Conservation (phyloP, 2,888 invertebrate genomes). For the Cinara cedri region DNA sequence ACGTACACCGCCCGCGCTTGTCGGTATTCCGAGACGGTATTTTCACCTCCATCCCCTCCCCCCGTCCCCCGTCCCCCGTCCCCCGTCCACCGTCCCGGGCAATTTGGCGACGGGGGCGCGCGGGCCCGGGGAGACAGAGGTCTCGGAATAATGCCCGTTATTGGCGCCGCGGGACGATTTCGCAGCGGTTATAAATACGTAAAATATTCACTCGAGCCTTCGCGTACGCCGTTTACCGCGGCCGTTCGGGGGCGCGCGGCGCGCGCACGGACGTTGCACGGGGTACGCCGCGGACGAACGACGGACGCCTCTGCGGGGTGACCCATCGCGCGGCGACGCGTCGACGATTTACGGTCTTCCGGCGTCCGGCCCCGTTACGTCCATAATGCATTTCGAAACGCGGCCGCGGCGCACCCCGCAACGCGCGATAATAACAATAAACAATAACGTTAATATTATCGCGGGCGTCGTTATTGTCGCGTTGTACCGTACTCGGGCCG, state of each 20-base stretch:
- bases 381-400: too few relatives aligned
- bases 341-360: constrained; percentile 27
- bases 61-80: too few relatives aligned
- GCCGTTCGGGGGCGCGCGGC: constrained; percentile 1
- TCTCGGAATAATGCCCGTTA: constrained; percentile 48
- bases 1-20: too few relatives aligned
- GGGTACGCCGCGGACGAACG: constrained; percentile 39
- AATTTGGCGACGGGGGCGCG: neutral
- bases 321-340: too few relatives aligned
- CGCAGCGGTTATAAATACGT: constrained; percentile 52
- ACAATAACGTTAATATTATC: neutral
- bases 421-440: too few relatives aligned
- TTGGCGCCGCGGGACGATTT: constrained; percentile 52
- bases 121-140: neutral
- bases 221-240: constrained; percentile 18
- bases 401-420: too few relatives aligned
- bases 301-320: neutral
- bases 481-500: neutral
- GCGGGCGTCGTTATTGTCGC: too few relatives aligned
- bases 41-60: neutral
- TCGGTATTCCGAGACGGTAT: constrained; percentile 42
- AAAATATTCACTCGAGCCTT: constrained; percentile 55
- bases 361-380: neutral
- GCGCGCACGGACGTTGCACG: neutral
- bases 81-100: too few relatives aligned